Percentiles rank a stretch among this genome's conserved stretches.
Evolutionary conservation across 1,140 invertebrate genomes (phyloP).

Genomic region (Trichonephila clavipes): DNA sequence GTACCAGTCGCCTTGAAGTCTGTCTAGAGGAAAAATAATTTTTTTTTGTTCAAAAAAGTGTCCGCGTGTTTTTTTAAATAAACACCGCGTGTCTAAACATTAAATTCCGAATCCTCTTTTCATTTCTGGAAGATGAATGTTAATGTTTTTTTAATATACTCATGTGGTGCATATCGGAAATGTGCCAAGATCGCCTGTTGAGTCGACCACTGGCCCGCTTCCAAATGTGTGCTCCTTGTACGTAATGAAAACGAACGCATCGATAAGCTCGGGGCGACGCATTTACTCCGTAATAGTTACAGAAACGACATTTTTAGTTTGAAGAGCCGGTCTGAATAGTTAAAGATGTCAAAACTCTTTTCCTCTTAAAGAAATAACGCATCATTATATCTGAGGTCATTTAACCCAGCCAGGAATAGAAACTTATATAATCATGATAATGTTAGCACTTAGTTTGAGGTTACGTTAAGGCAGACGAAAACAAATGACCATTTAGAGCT

Average conservation of each 20-base stretch:
- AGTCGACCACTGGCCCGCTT: slow-evolving; percentile 9
- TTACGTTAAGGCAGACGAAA: no score
- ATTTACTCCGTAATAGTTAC: background rate
- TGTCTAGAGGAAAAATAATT: no score
- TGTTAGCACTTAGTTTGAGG: no score
- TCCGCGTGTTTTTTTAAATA: no score
- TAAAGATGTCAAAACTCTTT: background rate
- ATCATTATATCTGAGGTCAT: no score
- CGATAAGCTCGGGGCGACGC: background rate
- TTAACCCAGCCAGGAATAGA: no score
- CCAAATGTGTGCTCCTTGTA: background rate
- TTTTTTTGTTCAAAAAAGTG: no score
- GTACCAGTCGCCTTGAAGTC: no score
- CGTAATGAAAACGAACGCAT: background rate
- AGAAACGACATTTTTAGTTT: background rate
- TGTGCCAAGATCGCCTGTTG: slow-evolving; percentile 31
- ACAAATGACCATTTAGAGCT: no score
- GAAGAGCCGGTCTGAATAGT: background rate
- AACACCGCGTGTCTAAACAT: background rate
- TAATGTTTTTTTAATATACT: slow-evolving; percentile 26
- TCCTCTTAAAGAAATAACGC: no score
- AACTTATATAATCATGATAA: no score
- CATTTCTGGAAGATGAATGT: background rate
- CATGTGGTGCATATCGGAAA: background rate
- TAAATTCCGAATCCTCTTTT: background rate